Percentiles rank a stretch among this genome's conserved stretches.
Evolutionary conservation across 2,888 invertebrate genomes (phyloP).

Genomic region (Leucophenga montana): DNA sequence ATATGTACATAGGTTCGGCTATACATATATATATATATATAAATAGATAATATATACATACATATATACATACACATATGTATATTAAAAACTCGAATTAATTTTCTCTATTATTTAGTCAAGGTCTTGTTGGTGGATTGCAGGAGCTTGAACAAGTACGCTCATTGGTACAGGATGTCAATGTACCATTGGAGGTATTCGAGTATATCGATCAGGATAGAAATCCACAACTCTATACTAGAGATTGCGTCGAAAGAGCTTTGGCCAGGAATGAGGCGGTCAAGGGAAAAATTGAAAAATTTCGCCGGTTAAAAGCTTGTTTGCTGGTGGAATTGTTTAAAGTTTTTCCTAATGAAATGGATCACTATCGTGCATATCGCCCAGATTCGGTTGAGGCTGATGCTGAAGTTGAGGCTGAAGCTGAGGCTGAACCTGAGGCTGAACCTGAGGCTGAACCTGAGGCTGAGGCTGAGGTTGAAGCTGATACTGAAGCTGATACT

Average conservation of each 20-base stretch:
- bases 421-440: no score
- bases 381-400: constrained; percentile 50
- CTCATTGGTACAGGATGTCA: constrained; percentile 93
- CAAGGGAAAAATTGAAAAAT: constrained; percentile 98
- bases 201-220: constrained; percentile 98
- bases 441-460: no score
- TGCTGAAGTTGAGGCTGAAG: no score
- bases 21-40: constrained; percentile 65
- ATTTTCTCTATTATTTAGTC: constrained; percentile 76
- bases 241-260: constrained; percentile 98
- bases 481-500: no score
- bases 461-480: no score
- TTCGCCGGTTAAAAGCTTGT: constrained; percentile 94
- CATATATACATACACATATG: not conserved
- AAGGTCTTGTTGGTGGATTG: constrained; percentile 91
- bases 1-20: no score
- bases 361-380: constrained; percentile 93
- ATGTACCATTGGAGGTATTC: constrained; percentile 98
- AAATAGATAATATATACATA: constrained; percentile 9
- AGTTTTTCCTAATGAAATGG: constrained; percentile 96
- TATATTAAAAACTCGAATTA: not conserved
- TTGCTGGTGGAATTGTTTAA: constrained; percentile 91
- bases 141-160: constrained; percentile 97
- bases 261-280: constrained; percentile 97
- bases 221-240: constrained; percentile 98